Evolutionary conservation across 2,113 vertebrate species (phyloP).

Genomic region (Pavo muticus): DNA sequence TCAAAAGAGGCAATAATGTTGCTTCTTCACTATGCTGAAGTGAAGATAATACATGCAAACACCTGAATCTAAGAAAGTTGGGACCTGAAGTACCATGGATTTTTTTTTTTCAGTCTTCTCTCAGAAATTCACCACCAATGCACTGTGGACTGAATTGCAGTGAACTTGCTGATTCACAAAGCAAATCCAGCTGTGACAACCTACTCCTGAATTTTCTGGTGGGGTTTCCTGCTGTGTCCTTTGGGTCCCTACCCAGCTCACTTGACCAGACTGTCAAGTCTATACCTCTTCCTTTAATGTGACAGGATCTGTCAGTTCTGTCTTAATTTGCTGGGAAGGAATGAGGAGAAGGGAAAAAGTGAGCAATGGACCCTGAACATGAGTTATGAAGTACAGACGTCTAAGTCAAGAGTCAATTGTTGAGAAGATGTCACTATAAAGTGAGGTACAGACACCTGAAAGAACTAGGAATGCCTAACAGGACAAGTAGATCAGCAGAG

Average conservation of each 20-base stretch:
- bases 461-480: background rate
- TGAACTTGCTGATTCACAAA: fast-evolving
- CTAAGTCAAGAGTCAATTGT: background rate
- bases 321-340: background rate
- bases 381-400: background rate
- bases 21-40: fast-evolving
- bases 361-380: background rate
- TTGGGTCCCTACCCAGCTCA: background rate
- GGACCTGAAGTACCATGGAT: background rate
- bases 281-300: background rate
- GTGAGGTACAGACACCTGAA: background rate
- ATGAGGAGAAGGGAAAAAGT: fast-evolving
- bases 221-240: background rate
- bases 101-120: background rate
- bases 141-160: background rate
- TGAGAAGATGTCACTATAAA: background rate
- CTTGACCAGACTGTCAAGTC: background rate
- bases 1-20: background rate
- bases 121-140: background rate
- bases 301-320: background rate
- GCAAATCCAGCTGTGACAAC: background rate
- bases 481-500: background rate
- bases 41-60: background rate
- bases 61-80: background rate
- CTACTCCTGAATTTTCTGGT: background rate